Base-by-base conservation (phyloP, 2,113 vertebrate species). In the Microtus oregoni region DNA sequence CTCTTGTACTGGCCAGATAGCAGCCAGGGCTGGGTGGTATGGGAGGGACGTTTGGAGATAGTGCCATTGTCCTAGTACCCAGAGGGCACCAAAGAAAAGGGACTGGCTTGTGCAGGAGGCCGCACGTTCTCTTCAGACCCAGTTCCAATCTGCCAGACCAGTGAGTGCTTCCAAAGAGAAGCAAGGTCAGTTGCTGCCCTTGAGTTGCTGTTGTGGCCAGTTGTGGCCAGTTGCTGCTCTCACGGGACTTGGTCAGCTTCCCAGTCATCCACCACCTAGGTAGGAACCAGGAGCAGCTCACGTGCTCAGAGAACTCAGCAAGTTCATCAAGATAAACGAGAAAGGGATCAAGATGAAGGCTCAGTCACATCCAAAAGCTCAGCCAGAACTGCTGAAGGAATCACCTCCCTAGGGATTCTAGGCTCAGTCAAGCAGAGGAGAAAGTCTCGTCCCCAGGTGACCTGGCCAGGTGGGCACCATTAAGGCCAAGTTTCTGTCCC, bases 1-100 rank as follows among this genome's bases (percentile, higher is more conserved):
- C 88, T 99, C 97, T 98, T 98, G 6, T 63, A 6, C 12, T 15
- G 44, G 7, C 15, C 28, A 10, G 65, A 52, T 41, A 52, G 72
- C 0, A 19, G 75, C 47, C 28, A 52, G 35, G 65, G 22, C 65
- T 61, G 24, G 41, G 3, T 47, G 1, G 55, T 14, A 75, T 41
- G 72, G 41, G 13, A 38, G 52, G 7, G 52, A 38, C 47, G 50
- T 30, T 26, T 4, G 41, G 28, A 76, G 30, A 14, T 14, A 13
- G 50, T 2, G 0, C 10, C 2, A 58, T 70, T 68, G 20, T 85
- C n/a, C 50, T 28, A 22, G 44, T 15, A 1, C 7, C 3, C 65
- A 52, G 3, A 3, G 28, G 12, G 3, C 58, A 19, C 65, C 22
- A 13, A 6, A 58, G 81, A 67, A 41, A 15, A 72, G 30, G 35